Base-by-base conservation (phyloP, 2,797 vertebrate genomes). In the Lutjanus campechanus region DNA sequence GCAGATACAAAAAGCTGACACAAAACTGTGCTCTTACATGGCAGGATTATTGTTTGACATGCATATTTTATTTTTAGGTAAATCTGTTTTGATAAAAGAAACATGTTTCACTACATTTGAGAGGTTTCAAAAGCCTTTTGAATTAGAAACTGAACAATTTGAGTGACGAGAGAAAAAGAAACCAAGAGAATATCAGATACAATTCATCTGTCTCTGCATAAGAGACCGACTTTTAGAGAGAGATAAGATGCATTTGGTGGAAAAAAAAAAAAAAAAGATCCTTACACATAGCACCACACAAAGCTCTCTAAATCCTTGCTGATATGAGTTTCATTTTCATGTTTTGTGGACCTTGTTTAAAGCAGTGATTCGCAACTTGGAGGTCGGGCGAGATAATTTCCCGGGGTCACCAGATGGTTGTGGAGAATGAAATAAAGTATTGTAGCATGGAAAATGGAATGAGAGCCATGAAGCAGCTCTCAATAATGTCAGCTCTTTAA, bases 11-110 rank as follows among this genome's bases (percentile, higher is more conserved):
- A 62, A 73, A 8, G 47, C 46, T 64, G 58, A 81, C 55, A 62
- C 25, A 62, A 80, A 69, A 56, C 36, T 3, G 8, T 22, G 19
- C 46, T 67, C 66, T 66, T 19, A 51, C 11, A 44, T 25, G 12
- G 40, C 16, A 47, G 55, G 1, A n/a, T 67, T 22, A 10, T 44
- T 40, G 53, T 59, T 71, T 46, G 17, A 20, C 10, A 4, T 62
- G 59, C 56, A 47, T 36, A 50, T 61, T 12, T 60, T 20, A 16
- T 47, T 59, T 72, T 55, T 36, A 1, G 17, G 9, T 50, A 19
- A 19, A 36, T n/a, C 8, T 65, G 36, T 68, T 89, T 65, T 71
- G 64, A 84, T 81, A 69, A 13, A 58, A 76, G 5, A 3, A 73
- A 65, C 12, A 58, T 40, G 47, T 55, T 55, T 59, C 53, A 50